A percentile compares a stretch with the other conserved stretches of the same genome.
Conservation (phyloP, 2,797 vertebrate genomes). For the Anguilla megastoma region DNA sequence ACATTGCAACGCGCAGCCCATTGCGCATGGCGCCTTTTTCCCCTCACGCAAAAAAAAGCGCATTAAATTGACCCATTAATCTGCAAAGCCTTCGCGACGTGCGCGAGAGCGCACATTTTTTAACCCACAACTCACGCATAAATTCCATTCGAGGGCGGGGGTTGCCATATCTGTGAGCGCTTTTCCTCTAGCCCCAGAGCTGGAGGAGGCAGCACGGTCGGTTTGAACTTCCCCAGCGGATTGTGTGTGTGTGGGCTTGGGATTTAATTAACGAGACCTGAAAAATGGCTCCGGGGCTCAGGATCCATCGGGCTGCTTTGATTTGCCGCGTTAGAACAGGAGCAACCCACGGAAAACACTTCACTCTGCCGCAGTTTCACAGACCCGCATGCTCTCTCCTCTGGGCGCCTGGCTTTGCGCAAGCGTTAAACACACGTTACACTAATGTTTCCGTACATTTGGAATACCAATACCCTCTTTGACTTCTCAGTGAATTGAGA, state of each 20-base stretch:
- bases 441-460: not conserved
- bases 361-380: not conserved
- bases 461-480: not conserved
- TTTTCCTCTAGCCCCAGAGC: not conserved
- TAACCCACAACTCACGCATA: not conserved
- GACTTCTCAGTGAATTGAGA: not conserved
- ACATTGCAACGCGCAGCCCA: not conserved
- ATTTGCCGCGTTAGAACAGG: not conserved
- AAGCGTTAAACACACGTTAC: not conserved
- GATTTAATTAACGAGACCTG: not conserved
- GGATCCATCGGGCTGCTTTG: not conserved
- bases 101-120: not conserved
- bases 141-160: not conserved
- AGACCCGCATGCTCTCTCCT: not conserved
- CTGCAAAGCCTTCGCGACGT: slow-evolving; percentile 14
- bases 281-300: not conserved
- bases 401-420: not conserved
- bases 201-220: not conserved
- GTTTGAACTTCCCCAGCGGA: not conserved
- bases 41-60: not conserved
- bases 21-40: slow-evolving; percentile 27
- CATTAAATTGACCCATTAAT: not conserved
- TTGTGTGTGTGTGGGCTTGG: not conserved
- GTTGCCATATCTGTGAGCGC: not conserved
- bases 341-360: not conserved